These are phyloP conservation scores for Tetraodon nigroviridis DNA, from an alignment of 2,113 vertebrate genomes.

Conservation along the genomic window DNA sequence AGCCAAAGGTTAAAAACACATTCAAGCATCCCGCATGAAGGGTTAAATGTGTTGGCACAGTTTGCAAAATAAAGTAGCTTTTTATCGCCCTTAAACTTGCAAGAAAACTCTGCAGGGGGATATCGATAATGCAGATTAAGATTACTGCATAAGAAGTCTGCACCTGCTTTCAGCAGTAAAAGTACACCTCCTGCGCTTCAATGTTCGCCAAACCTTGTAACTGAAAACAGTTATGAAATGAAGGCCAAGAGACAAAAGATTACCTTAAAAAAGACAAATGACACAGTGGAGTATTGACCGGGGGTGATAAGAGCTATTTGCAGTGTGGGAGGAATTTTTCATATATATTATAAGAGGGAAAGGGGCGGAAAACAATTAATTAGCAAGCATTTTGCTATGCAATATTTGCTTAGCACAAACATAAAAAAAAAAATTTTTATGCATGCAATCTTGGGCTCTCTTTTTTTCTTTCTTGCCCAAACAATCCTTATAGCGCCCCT, in stretches of 20 bases:
- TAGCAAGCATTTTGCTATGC: no score
- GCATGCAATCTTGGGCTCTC: no score
- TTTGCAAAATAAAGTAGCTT: slow-evolving; percentile 12
- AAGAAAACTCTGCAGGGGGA: slow-evolving; percentile 12
- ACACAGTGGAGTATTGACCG: slow-evolving; percentile 54
- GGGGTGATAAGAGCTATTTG: slow-evolving; percentile 63
- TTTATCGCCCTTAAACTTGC: slow-evolving; percentile 15
- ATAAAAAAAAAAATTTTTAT: no score
- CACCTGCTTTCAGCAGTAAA: slow-evolving; percentile 11
- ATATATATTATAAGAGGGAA: no score
- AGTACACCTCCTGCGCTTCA: not conserved
- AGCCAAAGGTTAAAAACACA: slow-evolving; percentile 64
- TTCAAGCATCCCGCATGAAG: slow-evolving; percentile 44
- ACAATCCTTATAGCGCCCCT: no score
- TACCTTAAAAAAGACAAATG: slow-evolving; percentile 3
- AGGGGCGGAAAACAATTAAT: no score
- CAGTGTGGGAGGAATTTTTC: no score
- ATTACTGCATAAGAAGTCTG: slow-evolving; percentile 4
- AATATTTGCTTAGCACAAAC: no score
- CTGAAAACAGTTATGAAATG: not conserved
- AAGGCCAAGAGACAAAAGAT: not conserved
- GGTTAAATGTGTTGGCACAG: slow-evolving; percentile 27
- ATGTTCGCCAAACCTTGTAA: slow-evolving; percentile 1
- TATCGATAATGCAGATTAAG: slow-evolving; percentile 3
- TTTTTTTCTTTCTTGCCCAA: no score